Evolutionary conservation across 2,888 invertebrate species (phyloP).

Genomic region (Hemaris fuciformis): DNA sequence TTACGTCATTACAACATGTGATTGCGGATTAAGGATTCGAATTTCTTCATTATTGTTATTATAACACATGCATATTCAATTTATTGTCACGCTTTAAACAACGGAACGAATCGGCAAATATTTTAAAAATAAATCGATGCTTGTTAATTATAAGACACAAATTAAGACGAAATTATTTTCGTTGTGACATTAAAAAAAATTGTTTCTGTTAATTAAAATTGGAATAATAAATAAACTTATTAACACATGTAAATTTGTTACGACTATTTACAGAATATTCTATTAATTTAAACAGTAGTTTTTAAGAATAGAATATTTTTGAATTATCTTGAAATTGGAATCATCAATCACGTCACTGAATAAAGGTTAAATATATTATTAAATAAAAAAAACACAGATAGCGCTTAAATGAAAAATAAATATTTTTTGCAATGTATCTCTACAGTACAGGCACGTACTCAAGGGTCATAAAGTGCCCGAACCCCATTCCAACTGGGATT

Average conservation of each 20-base stretch:
- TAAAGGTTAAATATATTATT: too few species aligned
- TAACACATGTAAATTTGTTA: too few species aligned
- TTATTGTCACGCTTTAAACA: neutral
- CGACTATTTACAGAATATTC: too few species aligned
- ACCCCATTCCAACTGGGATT: neutral
- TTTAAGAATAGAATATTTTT: too few species aligned
- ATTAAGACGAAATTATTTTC: too few species aligned
- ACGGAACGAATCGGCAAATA: neutral
- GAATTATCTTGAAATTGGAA: too few species aligned
- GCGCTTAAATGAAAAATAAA: neutral
- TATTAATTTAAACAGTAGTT: too few species aligned
- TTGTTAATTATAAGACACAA: neutral
- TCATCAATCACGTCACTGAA: too few species aligned
- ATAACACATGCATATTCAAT: neutral
- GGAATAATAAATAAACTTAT: too few species aligned
- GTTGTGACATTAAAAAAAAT: too few species aligned
- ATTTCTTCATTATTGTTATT: neutral
- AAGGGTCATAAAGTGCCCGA: neutral
- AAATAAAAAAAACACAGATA: too few species aligned
- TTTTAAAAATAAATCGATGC: neutral
- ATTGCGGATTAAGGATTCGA: neutral
- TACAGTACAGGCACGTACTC: constrained; percentile 1
- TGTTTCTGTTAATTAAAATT: too few species aligned
- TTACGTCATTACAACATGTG: neutral
- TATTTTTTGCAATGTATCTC: neutral